Evolutionary conservation across 2,797 vertebrate species (phyloP).

Genomic region (Tangara arthus): DNA sequence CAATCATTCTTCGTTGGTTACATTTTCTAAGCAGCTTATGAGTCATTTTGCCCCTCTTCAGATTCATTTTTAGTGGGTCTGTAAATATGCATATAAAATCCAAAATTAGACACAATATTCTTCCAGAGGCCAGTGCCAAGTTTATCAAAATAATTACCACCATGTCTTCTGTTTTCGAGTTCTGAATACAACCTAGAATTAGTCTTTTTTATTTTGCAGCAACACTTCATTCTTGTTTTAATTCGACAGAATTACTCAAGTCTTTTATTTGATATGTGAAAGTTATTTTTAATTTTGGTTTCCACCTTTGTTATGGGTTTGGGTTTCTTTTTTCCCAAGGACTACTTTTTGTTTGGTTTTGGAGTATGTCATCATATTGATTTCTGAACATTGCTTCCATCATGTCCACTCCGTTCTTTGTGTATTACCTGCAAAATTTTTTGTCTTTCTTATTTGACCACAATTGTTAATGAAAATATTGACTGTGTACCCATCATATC

Average conservation of each 20-base stretch:
- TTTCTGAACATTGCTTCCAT: not conserved
- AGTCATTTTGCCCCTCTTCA: not conserved
- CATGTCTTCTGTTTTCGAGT: not conserved
- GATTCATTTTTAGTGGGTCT: not conserved
- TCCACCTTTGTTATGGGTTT: not conserved
- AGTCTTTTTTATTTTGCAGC: not conserved
- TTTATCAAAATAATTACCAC: constrained; percentile 12
- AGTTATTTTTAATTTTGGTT: not conserved
- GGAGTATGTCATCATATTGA: not conserved
- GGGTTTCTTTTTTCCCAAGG: not conserved
- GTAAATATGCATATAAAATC: not conserved
- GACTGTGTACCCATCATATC: not conserved
- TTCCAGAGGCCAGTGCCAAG: not conserved
- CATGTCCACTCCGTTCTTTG: not conserved
- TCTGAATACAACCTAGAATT: not conserved
- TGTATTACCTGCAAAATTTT: not conserved
- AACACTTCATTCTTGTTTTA: not conserved
- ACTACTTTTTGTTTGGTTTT: not conserved
- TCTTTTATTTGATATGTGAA: not conserved
- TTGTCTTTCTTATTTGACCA: not conserved
- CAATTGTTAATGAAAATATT: not conserved
- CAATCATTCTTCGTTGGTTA: not conserved
- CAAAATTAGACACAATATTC: not conserved
- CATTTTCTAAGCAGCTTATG: not conserved
- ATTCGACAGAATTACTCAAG: not conserved